Evolutionary conservation across 2,797 vertebrate species (phyloP).

Genomic region (Pantherophis vulpinus): DNA sequence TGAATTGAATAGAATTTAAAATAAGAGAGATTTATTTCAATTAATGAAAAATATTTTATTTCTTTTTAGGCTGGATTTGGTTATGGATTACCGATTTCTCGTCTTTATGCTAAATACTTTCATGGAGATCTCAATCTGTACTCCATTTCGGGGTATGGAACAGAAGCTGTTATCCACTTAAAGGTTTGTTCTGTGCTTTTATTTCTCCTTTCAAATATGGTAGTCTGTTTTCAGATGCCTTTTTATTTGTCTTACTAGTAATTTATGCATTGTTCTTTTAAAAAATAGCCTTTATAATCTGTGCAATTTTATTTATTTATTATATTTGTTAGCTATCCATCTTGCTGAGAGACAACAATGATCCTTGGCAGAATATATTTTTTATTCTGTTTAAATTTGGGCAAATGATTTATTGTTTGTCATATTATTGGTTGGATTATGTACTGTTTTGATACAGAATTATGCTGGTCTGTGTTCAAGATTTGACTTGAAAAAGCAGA

Average conservation of each 20-base stretch:
- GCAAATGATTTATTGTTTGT: neutral
- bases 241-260: neutral
- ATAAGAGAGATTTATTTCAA: neutral
- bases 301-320: neutral
- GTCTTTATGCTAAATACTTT: conserved; percentile 96
- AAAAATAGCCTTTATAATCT: neutral
- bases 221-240: neutral
- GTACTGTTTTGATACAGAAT: neutral
- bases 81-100: conserved; percentile 96
- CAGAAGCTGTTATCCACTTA: conserved; percentile 92
- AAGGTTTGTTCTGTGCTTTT: conserved; percentile 77
- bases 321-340: neutral
- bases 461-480: neutral
- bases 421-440: neutral
- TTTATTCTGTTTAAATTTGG: neutral
- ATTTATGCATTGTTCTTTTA: neutral
- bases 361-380: neutral
- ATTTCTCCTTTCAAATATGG: neutral
- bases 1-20: neutral
- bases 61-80: conserved; percentile 90
- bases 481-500: neutral
- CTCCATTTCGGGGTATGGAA: conserved; percentile 96
- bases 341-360: neutral
- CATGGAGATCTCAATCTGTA: conserved; percentile 96
- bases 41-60: neutral